Conservation (phyloP, 2,888 invertebrate genomes). For the Eilema sororculum region DNA sequence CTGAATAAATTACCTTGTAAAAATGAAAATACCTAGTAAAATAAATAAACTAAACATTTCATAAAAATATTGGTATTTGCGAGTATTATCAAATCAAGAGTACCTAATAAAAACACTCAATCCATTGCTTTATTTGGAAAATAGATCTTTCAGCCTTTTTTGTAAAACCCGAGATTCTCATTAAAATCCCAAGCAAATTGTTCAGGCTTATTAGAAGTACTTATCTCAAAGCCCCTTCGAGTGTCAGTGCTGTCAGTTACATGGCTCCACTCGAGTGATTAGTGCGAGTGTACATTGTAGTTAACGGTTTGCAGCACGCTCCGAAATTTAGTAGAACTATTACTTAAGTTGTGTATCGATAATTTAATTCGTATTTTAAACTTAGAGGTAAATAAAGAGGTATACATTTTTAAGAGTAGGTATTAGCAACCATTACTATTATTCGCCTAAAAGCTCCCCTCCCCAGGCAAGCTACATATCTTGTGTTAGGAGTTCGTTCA, state of each 20-base stretch:
- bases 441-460: not conserved
- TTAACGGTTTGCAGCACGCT: slow-evolving; percentile 62
- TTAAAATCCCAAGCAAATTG: slow-evolving; percentile 29
- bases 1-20: too few relatives aligned
- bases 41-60: too few relatives aligned
- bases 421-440: not conserved
- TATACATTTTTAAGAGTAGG: too few relatives aligned
- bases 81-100: slow-evolving; percentile 6
- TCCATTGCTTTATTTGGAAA: slow-evolving; percentile 14
- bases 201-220: slow-evolving; percentile 38
- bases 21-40: too few relatives aligned
- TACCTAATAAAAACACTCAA: slow-evolving; percentile 4
- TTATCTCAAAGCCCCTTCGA: slow-evolving; percentile 56
- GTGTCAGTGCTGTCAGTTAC: slow-evolving; percentile 66
- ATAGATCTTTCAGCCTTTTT: slow-evolving; percentile 16
- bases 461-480: too few relatives aligned
- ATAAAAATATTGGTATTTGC: too few relatives aligned
- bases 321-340: slow-evolving; percentile 36
- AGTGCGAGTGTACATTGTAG: slow-evolving; percentile 72
- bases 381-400: too few relatives aligned
- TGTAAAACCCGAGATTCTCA: slow-evolving; percentile 10
- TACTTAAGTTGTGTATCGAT: slow-evolving; percentile 5
- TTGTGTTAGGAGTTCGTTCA: too few relatives aligned
- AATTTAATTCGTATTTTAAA: not conserved
- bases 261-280: slow-evolving; percentile 67